Percentiles rank a stretch among this genome's conserved stretches.
phyloP scores from a whole-genome alignment of 2,888 invertebrate genomes.

The Dilophus febrilis region DNA sequence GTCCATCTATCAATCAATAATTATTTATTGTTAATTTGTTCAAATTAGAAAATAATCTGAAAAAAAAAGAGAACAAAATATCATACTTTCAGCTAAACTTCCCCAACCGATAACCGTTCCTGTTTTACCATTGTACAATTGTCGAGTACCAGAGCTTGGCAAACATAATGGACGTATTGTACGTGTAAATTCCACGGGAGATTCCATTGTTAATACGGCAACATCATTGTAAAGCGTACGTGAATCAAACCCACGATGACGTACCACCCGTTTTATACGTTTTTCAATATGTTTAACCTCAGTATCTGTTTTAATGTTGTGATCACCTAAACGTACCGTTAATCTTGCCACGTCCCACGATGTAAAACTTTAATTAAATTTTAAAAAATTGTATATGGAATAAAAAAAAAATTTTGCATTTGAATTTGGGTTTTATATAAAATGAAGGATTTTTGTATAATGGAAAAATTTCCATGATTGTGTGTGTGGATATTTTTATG shows the following conservation, averaged over 20 bases:
- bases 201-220: slow-evolving; percentile 59
- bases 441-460: too few relatives aligned
- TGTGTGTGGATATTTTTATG: too few relatives aligned
- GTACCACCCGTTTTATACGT: slow-evolving; percentile 65
- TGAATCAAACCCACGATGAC: slow-evolving; percentile 69
- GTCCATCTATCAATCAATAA: slow-evolving; percentile 66
- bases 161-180: slow-evolving; percentile 65
- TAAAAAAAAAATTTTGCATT: not conserved
- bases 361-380: slow-evolving; percentile 49
- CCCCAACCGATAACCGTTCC: slow-evolving; percentile 85
- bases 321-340: slow-evolving; percentile 65
- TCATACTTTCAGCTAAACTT: slow-evolving; percentile 54
- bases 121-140: slow-evolving; percentile 47
- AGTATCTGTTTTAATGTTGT: slow-evolving; percentile 57
- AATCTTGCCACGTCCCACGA: slow-evolving; percentile 74
- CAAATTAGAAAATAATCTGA: not conserved
- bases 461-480: too few relatives aligned
- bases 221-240: slow-evolving; percentile 76
- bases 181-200: slow-evolving; percentile 53
- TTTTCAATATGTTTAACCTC: slow-evolving; percentile 64
- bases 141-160: slow-evolving; percentile 33
- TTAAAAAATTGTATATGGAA: not conserved
- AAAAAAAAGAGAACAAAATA: not conserved
- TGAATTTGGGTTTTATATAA: too few relatives aligned
- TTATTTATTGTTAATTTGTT: too few relatives aligned